phyloP scores from a whole-genome alignment of 1,140 invertebrate species.

The Caligus rogercresseyi region DNA sequence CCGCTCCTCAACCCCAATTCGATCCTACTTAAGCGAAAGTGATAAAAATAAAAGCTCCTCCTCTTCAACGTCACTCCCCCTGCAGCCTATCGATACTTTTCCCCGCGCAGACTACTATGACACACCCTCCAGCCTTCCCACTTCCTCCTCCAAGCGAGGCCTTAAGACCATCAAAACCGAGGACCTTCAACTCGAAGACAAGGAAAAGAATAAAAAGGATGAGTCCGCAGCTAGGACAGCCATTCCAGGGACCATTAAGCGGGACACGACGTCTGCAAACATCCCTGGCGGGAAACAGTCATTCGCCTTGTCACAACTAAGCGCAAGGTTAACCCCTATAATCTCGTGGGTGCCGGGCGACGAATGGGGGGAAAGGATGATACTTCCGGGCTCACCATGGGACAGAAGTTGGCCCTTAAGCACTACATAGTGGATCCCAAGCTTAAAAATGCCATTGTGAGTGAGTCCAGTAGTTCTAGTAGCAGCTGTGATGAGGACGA shows the following conservation, averaged over 20 bases:
- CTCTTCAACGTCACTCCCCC: neutral
- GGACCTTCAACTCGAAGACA: neutral
- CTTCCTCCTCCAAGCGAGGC: neutral
- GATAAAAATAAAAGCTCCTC: neutral
- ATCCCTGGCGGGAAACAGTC: conserved; percentile 7
- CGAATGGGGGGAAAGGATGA: neutral
- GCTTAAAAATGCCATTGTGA: neutral
- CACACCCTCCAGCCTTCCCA: neutral
- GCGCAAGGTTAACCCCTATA: conserved; percentile 7
- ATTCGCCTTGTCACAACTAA: conserved; percentile 12
- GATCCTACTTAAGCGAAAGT: neutral
- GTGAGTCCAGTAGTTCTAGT: neutral
- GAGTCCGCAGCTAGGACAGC: neutral
- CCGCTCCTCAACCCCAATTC: neutral
- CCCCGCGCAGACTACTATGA: conserved; percentile 9
- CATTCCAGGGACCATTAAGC: conserved; percentile 6
- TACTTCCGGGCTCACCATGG: neutral
- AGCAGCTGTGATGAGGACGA: neutral
- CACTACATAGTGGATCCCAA: neutral
- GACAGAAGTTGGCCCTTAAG: conserved; percentile 4
- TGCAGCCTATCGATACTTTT: conserved; percentile 10
- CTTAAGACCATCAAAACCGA: conserved; percentile 13
- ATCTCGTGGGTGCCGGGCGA: neutral
- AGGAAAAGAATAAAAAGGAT: neutral
- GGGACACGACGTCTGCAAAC: conserved; percentile 9